phyloP scores from a whole-genome alignment of 2,888 invertebrate species.

The Caenorhabditis drosophilae region DNA sequence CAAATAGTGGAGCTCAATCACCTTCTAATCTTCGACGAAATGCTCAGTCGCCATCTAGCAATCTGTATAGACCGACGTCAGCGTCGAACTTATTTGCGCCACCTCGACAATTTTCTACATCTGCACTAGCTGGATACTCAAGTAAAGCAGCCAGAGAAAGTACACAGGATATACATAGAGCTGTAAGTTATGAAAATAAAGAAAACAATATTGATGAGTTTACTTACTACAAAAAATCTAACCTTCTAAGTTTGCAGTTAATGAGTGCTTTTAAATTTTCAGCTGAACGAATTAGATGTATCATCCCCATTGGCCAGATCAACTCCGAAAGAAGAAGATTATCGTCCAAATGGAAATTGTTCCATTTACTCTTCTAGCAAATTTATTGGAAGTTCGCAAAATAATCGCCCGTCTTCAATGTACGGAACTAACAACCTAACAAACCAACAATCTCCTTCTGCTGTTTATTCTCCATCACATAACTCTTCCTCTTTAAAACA shows the following conservation, averaged over 20 bases:
- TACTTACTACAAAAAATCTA: too few relatives aligned
- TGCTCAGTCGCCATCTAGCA: conserved; percentile 13
- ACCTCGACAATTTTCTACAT: conserved; percentile 28
- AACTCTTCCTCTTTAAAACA: too few relatives aligned
- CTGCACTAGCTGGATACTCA: conserved; percentile 40
- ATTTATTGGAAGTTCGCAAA: too few relatives aligned
- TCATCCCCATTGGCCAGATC: conserved; percentile 32
- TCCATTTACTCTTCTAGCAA: neutral
- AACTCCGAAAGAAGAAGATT: conserved; percentile 30
- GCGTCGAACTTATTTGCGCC: conserved; percentile 46
- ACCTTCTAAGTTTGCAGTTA: too few relatives aligned
- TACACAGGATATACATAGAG: conserved; percentile 42
- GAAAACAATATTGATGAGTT: too few relatives aligned
- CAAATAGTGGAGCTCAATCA: conserved; percentile 39
- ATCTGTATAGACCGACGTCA: conserved; percentile 43
- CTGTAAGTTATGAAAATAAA: conserved; percentile 32
- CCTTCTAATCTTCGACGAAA: conserved; percentile 40
- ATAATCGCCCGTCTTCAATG: conserved; percentile 27
- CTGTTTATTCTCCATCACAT: conserved; percentile 7
- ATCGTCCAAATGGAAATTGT: neutral
- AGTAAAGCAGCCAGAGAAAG: conserved; percentile 37
- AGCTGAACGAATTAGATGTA: conserved; percentile 27
- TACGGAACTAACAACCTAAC: conserved; percentile 22
- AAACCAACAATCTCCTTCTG: neutral
- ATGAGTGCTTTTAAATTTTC: conserved; percentile 13